These are phyloP conservation scores for Alfaro cultratus DNA, from an alignment of 2,797 vertebrate genomes.

Conservation along the genomic window DNA sequence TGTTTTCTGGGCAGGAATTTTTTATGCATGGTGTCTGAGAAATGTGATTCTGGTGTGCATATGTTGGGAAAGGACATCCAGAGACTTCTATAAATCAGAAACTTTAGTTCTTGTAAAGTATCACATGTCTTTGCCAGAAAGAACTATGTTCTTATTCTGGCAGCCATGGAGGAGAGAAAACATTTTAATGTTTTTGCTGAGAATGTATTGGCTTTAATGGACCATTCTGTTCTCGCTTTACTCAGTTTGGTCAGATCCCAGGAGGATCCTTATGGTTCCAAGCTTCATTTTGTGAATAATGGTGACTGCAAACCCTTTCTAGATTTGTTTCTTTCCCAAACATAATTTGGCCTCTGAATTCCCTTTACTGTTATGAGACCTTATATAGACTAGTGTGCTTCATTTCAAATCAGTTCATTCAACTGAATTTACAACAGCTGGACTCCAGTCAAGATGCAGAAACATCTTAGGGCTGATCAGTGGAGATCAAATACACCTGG, in stretches of 20 bases:
- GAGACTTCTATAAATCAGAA: background rate
- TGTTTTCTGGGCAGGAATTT: background rate
- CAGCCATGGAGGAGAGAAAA: background rate
- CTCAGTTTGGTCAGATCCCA: background rate
- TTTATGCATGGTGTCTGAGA: background rate
- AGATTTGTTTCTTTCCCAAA: background rate
- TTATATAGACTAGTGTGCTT: background rate
- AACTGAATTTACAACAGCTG: background rate
- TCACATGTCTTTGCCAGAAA: background rate
- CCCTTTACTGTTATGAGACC: background rate
- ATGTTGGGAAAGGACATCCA: background rate
- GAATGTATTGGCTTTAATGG: background rate
- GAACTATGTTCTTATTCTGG: background rate
- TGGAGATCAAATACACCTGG: background rate
- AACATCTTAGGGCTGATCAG: background rate
- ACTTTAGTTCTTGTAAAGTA: background rate
- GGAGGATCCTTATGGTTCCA: background rate
- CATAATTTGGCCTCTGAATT: background rate
- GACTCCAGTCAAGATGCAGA: background rate
- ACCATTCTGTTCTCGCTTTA: background rate
- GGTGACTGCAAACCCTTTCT: background rate
- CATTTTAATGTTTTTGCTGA: background rate
- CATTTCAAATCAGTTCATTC: background rate
- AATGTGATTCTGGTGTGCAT: background rate
- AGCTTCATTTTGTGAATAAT: background rate